These are phyloP conservation scores for Ceratina japonica DNA, from an alignment of 1,140 invertebrate species.

Conservation along the genomic window DNA sequence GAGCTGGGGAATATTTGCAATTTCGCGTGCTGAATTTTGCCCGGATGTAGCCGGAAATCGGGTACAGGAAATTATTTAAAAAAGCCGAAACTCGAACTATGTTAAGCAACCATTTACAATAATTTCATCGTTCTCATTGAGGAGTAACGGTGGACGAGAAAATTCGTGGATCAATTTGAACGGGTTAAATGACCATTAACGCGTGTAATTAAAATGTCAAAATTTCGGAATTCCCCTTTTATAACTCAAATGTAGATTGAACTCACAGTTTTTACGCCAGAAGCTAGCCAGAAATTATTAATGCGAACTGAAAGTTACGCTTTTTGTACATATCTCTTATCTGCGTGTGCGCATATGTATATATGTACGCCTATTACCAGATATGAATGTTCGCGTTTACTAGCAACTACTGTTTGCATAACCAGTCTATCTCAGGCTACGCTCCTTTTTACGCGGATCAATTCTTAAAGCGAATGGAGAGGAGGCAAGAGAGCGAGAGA, in stretches of 20 bases:
- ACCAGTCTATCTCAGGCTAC: too few species aligned
- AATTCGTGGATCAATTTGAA: neutral
- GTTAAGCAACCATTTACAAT: slow-evolving; percentile 11
- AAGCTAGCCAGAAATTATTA: neutral
- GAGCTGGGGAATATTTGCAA: neutral
- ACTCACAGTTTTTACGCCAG: neutral
- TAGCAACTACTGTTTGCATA: too few species aligned
- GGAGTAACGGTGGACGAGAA: neutral
- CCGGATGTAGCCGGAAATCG: neutral
- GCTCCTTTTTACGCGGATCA: too few species aligned
- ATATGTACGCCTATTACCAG: too few species aligned
- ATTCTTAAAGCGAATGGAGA: too few species aligned
- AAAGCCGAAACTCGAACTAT: neutral
- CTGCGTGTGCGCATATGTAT: too few species aligned
- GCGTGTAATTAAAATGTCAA: neutral
- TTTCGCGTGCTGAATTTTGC: neutral
- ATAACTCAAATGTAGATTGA: neutral
- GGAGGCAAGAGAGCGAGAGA: neutral
- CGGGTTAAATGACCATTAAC: neutral
- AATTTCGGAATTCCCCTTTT: neutral
- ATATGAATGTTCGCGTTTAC: too few species aligned
- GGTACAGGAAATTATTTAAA: neutral
- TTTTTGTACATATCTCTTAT: too few species aligned
- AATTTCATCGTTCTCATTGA: neutral
- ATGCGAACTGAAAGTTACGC: too few species aligned